Conservation (phyloP, 1,140 invertebrate species). For the Penaeus chinensis region DNA sequence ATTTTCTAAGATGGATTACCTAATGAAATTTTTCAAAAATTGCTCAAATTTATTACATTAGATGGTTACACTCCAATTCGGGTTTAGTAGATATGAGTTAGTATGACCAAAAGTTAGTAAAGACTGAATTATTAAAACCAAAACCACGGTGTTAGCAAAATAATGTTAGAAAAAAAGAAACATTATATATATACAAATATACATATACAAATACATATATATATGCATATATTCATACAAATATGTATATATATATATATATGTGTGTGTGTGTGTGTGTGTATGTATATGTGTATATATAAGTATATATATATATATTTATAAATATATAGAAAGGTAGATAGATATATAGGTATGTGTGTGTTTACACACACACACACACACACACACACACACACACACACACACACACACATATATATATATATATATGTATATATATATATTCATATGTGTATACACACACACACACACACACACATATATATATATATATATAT, state of each 20-base stretch:
- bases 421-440: too few relatives aligned
- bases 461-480: too few relatives aligned
- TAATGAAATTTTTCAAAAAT: neutral
- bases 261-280: conserved; percentile 9
- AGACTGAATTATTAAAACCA: neutral
- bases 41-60: neutral
- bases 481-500: too few relatives aligned
- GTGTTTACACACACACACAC: too few relatives aligned
- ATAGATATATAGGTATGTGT: too few relatives aligned
- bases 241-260: conserved; percentile 35
- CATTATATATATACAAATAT: neutral
- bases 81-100: neutral
- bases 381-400: too few relatives aligned
- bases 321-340: too few relatives aligned
- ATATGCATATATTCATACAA: conserved; percentile 11
- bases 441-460: too few relatives aligned
- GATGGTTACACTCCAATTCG: neutral
- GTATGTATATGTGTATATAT: neutral
- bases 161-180: neutral
- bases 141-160: neutral
- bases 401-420: too few relatives aligned
- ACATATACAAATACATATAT: conserved; percentile 9
- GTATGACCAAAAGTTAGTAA: neutral
- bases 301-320: too few relatives aligned
- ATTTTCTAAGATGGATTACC: neutral